These are phyloP conservation scores for Callimorpha dominula DNA, from an alignment of 2,888 invertebrate genomes.

Conservation along the genomic window DNA sequence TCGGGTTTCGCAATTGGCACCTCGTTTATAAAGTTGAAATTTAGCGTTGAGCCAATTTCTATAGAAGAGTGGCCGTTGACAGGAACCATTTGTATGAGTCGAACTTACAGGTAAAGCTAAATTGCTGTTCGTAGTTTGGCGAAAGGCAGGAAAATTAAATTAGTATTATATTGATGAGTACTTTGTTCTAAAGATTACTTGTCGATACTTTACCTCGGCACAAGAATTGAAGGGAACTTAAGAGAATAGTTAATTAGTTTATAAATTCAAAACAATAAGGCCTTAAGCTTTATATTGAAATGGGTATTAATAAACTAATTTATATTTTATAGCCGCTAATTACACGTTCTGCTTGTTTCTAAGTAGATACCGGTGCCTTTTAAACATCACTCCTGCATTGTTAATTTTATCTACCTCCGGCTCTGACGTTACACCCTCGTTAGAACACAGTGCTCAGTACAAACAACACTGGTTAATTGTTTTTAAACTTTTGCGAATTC, in stretches of 20 bases:
- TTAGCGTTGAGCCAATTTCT: constrained; percentile 39
- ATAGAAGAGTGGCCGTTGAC: constrained; percentile 34
- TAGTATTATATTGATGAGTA: constrained; percentile 4
- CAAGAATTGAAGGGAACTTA: neutral
- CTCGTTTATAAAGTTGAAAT: constrained; percentile 48
- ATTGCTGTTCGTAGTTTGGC: constrained; percentile 32
- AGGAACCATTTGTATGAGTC: constrained; percentile 42
- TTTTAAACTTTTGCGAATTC: too few relatives aligned
- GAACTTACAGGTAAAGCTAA: constrained; percentile 37
- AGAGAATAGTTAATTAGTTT: constrained; percentile 6
- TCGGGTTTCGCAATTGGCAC: constrained; percentile 49
- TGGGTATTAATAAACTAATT: neutral
- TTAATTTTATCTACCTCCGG: too few relatives aligned
- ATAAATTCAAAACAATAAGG: neutral
- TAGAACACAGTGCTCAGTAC: too few relatives aligned
- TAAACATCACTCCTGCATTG: too few relatives aligned
- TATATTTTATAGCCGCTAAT: neutral
- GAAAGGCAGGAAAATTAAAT: constrained; percentile 11
- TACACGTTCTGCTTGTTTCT: neutral
- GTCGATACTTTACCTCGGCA: neutral
- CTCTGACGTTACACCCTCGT: too few relatives aligned
- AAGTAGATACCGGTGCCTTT: neutral
- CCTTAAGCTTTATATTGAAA: neutral
- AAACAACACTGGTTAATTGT: too few relatives aligned
- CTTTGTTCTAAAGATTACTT: constrained; percentile 1